Percentiles rank a stretch among this genome's conserved stretches.
phyloP scores from a whole-genome alignment of 2,888 invertebrate genomes.

The Acleris cristana region DNA sequence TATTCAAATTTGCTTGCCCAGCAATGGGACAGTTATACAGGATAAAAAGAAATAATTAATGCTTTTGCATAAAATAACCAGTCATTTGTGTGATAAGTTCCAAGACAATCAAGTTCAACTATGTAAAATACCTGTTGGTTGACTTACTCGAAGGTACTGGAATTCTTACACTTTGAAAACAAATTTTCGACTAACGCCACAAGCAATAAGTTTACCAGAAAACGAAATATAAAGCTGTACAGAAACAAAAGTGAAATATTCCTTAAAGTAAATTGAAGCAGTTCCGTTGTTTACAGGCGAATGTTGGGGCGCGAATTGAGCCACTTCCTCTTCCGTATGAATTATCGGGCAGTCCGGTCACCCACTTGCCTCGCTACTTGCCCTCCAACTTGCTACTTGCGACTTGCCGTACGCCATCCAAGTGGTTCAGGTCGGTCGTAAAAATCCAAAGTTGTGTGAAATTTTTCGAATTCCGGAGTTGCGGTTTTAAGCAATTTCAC shows the following conservation, averaged over 20 bases:
- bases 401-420: slow-evolving; percentile 52
- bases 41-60: no score
- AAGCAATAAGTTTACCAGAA: no score
- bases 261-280: slow-evolving; percentile 48
- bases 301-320: slow-evolving; percentile 50
- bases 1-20: no score
- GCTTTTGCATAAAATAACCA: no score
- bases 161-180: no score
- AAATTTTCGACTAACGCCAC: no score
- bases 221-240: slow-evolving; percentile 31
- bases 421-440: slow-evolving; percentile 53
- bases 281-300: slow-evolving; percentile 51
- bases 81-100: no score
- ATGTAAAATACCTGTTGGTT: no score
- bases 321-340: slow-evolving; percentile 56
- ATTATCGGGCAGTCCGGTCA: slow-evolving; percentile 49
- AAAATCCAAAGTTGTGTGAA: slow-evolving; percentile 51
- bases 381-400: slow-evolving; percentile 23
- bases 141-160: no score
- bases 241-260: slow-evolving; percentile 58
- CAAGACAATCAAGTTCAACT: no score
- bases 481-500: slow-evolving; percentile 39
- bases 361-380: slow-evolving; percentile 26
- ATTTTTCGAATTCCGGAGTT: slow-evolving; percentile 47
- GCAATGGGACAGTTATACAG: no score